Base-by-base conservation (phyloP, 1,140 invertebrate genomes). In the Helicoverpa armigera region DNA sequence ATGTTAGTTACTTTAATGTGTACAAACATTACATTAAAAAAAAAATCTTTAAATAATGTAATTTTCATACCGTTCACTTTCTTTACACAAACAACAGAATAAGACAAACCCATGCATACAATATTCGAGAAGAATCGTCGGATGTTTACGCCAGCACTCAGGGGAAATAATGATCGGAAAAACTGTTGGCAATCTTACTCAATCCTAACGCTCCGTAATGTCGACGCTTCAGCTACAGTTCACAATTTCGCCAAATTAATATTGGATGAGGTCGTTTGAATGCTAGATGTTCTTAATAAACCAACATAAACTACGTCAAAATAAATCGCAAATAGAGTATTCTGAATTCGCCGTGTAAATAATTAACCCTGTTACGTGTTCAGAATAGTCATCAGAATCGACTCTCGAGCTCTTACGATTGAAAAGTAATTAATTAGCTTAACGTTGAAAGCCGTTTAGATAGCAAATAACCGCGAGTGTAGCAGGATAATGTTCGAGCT, bases 91-190 rank as follows among this genome's bases (percentile, higher is more conserved):
- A 58, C 31, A 73, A 23, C 10, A 14, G 29, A 50, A 75, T 61
- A 74, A 65, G 60, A 65, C 51, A 65, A 77, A 54, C 13, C 9
- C 29, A 77, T 67, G 51, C 51, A 67, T 77, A 54, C 48, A 53
- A 65, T 76, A 76, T 76, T 63, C 29, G n/a, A 75, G 51, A 60
- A 76, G 58, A 63, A 76, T 76, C 58, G 48, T 18, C 58, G 10
- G 31, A 53, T 77, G 75, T 69, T 70, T 53, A 60, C 63, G 54
- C 72, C 31, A 16, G 60, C 69, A 77, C 74, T 77, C 80, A 18
- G n/a, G 80, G 80, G 80, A 81, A 81, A 81, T 81, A 81, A 81
- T 81, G 74, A 72, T 67, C 74, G 54, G 75, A 77, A 72, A 80
- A 72, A 77, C 63, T 77, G 53, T 50, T 56, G 56, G 54, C 79